A percentile compares a stretch with the other conserved stretches of the same genome.
These are phyloP conservation scores for Rhodinocichla rosea DNA, from an alignment of 2,113 vertebrate species.

Conservation along the genomic window DNA sequence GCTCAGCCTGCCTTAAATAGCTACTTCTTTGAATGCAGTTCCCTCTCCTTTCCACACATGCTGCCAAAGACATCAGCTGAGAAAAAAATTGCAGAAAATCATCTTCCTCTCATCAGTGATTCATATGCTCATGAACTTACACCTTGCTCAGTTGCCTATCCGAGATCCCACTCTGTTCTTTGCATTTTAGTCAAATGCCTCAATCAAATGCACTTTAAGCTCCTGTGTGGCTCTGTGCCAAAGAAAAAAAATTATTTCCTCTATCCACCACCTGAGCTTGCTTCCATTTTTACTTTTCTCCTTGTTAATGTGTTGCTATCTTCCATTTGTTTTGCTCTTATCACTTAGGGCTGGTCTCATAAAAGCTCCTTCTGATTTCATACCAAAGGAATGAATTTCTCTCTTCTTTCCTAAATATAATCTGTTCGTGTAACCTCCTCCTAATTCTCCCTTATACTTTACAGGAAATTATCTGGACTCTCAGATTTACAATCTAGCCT, in stretches of 20 bases:
- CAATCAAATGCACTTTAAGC: conserved; percentile 11
- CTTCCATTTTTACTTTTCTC: not conserved
- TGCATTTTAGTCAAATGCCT: conserved; percentile 49
- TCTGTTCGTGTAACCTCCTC: not conserved
- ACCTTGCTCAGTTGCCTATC: not conserved
- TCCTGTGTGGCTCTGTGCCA: not conserved
- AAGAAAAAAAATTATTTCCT: not conserved
- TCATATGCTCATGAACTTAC: not conserved
- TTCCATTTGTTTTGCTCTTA: not conserved
- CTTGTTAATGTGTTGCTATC: not conserved
- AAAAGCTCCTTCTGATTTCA: not conserved
- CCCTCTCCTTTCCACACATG: not conserved
- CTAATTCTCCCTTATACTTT: not conserved
- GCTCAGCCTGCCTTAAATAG: not conserved
- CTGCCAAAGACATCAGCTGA: not conserved
- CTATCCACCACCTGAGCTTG: not conserved
- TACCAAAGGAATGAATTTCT: not conserved
- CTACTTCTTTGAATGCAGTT: not conserved
- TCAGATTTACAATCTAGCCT: not conserved
- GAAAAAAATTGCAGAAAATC: not conserved
- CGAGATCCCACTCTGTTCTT: not conserved
- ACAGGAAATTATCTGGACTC: not conserved
- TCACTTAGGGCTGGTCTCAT: not conserved
- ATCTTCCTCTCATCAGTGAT: not conserved
- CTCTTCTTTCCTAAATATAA: not conserved